Conservation (phyloP, 2,888 invertebrate species). For the Macrophya annulata region DNA sequence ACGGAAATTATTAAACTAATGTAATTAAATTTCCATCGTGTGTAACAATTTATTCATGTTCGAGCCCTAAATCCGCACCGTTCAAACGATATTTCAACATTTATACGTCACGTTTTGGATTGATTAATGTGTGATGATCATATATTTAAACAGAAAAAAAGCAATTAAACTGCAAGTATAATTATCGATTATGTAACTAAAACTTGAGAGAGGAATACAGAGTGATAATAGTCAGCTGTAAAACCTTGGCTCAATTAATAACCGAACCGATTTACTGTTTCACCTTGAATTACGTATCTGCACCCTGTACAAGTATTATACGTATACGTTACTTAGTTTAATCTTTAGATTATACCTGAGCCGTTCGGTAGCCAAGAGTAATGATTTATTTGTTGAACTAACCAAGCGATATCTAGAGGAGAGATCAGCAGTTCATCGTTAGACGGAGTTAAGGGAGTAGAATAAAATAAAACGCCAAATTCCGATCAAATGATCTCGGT, state of each 20-base stretch:
- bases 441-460: not conserved
- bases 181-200: slow-evolving; percentile 26
- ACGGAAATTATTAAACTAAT: not conserved
- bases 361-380: slow-evolving; percentile 45
- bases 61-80: not conserved
- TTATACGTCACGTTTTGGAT: not conserved
- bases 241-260: slow-evolving; percentile 50
- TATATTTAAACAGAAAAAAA: not conserved
- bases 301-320: not conserved
- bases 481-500: slow-evolving; percentile 48
- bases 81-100: not conserved
- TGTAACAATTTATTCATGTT: not conserved
- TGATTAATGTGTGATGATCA: not conserved
- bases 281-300: slow-evolving; percentile 30
- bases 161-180: slow-evolving; percentile 31
- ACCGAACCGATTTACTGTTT: slow-evolving; percentile 12
- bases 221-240: not conserved
- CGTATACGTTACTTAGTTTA: slow-evolving; percentile 9
- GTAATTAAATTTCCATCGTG: not conserved
- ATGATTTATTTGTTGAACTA: slow-evolving; percentile 51
- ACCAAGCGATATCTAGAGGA: slow-evolving; percentile 17
- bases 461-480: slow-evolving; percentile 38
- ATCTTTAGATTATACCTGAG: slow-evolving; percentile 2
- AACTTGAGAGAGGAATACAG: not conserved
- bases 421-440: slow-evolving; percentile 33